Evolutionary conservation across 2,888 invertebrate genomes (phyloP).

Genomic region (Xestia ashworthii): DNA sequence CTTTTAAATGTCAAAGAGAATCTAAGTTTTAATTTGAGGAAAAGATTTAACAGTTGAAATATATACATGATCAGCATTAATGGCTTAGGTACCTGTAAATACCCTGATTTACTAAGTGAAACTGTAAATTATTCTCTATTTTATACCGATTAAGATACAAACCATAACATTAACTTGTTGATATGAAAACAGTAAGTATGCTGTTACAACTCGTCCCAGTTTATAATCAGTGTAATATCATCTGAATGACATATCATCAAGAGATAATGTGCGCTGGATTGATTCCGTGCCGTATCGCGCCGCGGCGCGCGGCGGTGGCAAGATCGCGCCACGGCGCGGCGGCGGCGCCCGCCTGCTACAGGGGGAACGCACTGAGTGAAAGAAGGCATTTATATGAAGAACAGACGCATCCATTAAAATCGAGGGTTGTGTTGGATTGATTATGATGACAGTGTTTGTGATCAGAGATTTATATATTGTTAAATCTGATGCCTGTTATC

Average conservation of each 20-base stretch:
- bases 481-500: neutral
- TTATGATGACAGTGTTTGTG: neutral
- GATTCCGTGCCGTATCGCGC: conserved; percentile 57
- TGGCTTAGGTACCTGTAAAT: neutral
- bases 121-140: neutral
- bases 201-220: conserved; percentile 14
- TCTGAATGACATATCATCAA: conserved; percentile 42
- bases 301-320: conserved; percentile 5
- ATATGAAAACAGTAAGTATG: conserved; percentile 9
- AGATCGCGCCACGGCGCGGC: too few relatives aligned
- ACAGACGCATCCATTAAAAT: neutral
- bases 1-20: neutral
- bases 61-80: neutral
- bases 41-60: neutral
- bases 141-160: neutral
- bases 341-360: neutral
- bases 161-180: neutral
- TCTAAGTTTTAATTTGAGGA: neutral
- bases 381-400: neutral
- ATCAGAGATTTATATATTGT: neutral
- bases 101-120: neutral
- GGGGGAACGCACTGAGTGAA: conserved; percentile 1
- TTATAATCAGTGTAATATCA: conserved; percentile 56
- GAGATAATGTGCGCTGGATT: conserved; percentile 41
- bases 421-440: neutral